phyloP scores from a whole-genome alignment of 2,888 invertebrate species.

The Odiellus spinosus region DNA sequence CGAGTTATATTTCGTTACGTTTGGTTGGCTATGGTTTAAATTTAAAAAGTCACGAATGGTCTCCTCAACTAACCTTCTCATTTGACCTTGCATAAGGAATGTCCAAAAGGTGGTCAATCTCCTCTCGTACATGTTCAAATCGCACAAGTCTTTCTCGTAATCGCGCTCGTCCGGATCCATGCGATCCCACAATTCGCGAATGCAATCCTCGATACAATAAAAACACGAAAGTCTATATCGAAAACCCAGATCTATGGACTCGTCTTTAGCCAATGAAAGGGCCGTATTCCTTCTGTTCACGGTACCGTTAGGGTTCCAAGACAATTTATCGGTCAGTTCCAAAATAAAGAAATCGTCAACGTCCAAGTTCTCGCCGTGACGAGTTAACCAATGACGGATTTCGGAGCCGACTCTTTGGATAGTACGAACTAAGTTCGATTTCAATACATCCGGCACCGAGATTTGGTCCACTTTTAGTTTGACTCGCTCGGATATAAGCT shows the following conservation, averaged over 20 bases:
- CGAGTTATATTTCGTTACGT: no score
- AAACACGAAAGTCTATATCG: conserved; percentile 5
- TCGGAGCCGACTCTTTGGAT: conserved; percentile 6
- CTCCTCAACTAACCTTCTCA: no score
- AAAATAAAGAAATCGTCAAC: no score
- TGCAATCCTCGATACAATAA: conserved; percentile 6
- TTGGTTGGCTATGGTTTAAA: no score
- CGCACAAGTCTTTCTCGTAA: no score
- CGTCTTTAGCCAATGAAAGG: conserved; percentile 6
- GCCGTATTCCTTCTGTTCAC: conserved; percentile 10
- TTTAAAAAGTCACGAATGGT: no score
- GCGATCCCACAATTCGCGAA: conserved; percentile 6
- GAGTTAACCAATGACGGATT: conserved; percentile 7
- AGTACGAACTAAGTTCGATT: conserved; percentile 5
- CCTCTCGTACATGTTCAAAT: no score
- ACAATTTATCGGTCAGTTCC: conserved; percentile 1
- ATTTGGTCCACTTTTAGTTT: conserved; percentile 7
- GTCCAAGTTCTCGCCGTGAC: conserved; percentile 2
- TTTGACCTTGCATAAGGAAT: no score
- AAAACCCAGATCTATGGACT: conserved; percentile 1
- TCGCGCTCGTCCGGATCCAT: not conserved
- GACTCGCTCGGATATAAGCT: conserved; percentile 7
- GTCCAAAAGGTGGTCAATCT: no score
- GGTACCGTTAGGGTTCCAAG: conserved; percentile 10
- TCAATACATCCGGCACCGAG: conserved; percentile 3